phyloP scores from a whole-genome alignment of 2,797 vertebrate genomes.

The Pelochelys cantorii region DNA sequence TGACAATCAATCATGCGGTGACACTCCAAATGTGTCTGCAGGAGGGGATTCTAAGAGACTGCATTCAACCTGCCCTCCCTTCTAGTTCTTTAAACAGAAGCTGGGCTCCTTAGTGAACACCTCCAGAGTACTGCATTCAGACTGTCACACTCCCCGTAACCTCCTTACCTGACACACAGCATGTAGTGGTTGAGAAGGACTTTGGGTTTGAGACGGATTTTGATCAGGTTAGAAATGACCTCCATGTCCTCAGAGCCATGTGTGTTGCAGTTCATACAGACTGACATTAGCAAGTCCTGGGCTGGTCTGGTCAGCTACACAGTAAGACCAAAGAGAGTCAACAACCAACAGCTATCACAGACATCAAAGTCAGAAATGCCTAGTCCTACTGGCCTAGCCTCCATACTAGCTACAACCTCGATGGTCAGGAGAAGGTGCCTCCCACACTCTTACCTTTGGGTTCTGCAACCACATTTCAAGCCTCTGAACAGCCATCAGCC shows the following conservation, averaged over 20 bases:
- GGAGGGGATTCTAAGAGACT: not conserved
- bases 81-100: not conserved
- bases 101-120: not conserved
- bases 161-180: conserved; percentile 90
- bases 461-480: conserved; percentile 99
- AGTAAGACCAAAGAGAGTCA: not conserved
- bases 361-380: not conserved
- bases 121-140: not conserved
- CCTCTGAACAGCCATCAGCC: conserved; percentile 94
- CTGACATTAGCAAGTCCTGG: conserved; percentile 97
- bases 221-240: conserved; percentile 96
- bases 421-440: not conserved
- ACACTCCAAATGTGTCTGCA: not conserved
- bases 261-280: conserved; percentile 96
- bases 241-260: conserved; percentile 96
- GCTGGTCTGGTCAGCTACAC: conserved; percentile 93
- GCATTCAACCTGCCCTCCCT: not conserved
- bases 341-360: not conserved
- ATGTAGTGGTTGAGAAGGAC: conserved; percentile 98
- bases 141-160: fast-evolving
- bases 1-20: not conserved
- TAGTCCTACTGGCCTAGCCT: not conserved
- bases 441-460: conserved; percentile 87
- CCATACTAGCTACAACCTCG: not conserved
- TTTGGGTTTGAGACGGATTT: conserved; percentile 98